A percentile compares a stretch with the other conserved stretches of the same genome.
phyloP scores from a whole-genome alignment of 2,113 vertebrate genomes.

The Lethenteron camtschaticum region DNA sequence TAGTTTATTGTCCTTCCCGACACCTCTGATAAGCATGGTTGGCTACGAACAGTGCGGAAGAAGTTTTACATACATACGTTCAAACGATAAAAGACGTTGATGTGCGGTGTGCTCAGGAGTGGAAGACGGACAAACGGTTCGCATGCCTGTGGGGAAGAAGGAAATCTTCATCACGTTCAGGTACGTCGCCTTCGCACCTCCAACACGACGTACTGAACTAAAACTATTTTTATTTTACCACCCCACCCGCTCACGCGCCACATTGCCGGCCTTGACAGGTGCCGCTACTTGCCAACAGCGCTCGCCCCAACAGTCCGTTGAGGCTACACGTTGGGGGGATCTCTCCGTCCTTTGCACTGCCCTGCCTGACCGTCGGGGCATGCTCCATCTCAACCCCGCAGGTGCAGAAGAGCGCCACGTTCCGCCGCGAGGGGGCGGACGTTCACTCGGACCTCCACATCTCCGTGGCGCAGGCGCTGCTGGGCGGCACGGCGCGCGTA shows the following conservation, averaged over 20 bases:
- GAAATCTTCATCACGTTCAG: slow-evolving; percentile 84
- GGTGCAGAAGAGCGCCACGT: slow-evolving; percentile 75
- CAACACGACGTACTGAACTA: no score
- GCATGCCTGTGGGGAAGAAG: slow-evolving; percentile 80
- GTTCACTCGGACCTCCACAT: slow-evolving; percentile 65
- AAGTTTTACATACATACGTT: no score
- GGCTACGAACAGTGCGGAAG: no score
- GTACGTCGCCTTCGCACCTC: slow-evolving; percentile 19
- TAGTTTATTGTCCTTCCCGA: no score
- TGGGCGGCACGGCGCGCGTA: slow-evolving; percentile 56
- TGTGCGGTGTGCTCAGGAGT: slow-evolving; percentile 33
- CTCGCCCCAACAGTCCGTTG: no score
- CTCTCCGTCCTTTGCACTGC: neutral
- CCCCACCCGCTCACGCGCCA: no score
- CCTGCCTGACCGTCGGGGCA: neutral
- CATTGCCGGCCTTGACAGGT: no score
- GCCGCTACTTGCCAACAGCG: no score
- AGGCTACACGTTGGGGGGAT: no score
- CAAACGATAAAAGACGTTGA: no score
- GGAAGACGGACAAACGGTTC: slow-evolving; percentile 80
- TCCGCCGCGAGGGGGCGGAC: slow-evolving; percentile 71
- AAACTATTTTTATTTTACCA: no score
- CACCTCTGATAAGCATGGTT: no score
- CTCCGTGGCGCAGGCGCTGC: slow-evolving; percentile 68
- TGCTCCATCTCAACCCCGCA: slow-evolving; percentile 13